phyloP scores from a whole-genome alignment of 2,797 vertebrate genomes.

The Anguilla anguilla region DNA sequence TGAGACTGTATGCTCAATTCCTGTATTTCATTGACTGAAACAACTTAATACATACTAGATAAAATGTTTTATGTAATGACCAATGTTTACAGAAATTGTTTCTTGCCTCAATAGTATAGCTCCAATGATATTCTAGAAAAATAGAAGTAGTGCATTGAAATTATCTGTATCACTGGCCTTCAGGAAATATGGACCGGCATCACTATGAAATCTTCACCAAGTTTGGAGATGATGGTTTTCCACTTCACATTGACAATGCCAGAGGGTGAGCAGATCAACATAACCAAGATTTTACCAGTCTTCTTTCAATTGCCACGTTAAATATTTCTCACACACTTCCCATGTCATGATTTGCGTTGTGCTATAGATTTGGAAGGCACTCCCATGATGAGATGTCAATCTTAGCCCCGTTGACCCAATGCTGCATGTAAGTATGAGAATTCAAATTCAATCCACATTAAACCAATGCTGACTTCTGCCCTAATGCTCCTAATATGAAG shows the following conservation, averaged over 20 bases:
- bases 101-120: neutral
- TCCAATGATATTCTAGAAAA: neutral
- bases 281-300: neutral
- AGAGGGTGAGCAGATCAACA: slow-evolving; percentile 81
- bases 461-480: neutral
- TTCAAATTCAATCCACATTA: neutral
- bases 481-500: neutral
- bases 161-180: neutral
- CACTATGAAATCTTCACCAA: slow-evolving; percentile 96
- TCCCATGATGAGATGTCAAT: slow-evolving; percentile 89
- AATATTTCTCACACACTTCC: neutral
- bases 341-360: slow-evolving; percentile 38
- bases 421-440: slow-evolving; percentile 83
- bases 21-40: neutral
- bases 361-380: slow-evolving; percentile 85
- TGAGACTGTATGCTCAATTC: neutral
- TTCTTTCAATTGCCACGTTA: neutral
- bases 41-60: neutral
- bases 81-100: neutral
- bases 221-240: slow-evolving; percentile 91
- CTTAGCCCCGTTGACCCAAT: slow-evolving; percentile 88
- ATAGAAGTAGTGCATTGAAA: neutral
- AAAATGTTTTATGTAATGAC: neutral
- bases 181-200: slow-evolving; percentile 97
- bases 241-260: slow-evolving; percentile 93